Percentiles rank a stretch among this genome's conserved stretches.
phyloP scores from a whole-genome alignment of 2,113 vertebrate genomes.

The Triplophysa siluroides region DNA sequence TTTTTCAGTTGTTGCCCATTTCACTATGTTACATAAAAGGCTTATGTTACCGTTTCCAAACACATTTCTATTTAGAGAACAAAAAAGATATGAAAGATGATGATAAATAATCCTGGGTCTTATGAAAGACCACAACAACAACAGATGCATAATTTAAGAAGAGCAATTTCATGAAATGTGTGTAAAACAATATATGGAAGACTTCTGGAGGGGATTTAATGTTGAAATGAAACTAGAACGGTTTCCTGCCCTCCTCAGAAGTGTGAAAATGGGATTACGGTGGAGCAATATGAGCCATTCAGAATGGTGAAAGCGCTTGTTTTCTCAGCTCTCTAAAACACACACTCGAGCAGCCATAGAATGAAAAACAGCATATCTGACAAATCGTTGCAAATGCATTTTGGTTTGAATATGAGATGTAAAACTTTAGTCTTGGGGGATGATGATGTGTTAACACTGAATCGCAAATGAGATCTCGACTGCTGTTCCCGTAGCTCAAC shows the following conservation, averaged over 20 bases:
- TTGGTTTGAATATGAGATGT: constrained; percentile 16
- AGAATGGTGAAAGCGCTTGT: constrained; percentile 39
- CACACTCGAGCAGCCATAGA: constrained; percentile 34
- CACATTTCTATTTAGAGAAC: not conserved
- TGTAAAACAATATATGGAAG: constrained; percentile 14
- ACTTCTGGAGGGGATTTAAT: constrained; percentile 27
- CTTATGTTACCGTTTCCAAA: not conserved
- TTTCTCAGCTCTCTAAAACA: constrained; percentile 43
- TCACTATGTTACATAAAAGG: not conserved
- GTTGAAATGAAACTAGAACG: constrained; percentile 34
- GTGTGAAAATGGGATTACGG: constrained; percentile 55
- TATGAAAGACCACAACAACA: not conserved
- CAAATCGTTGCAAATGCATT: constrained; percentile 32
- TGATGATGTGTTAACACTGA: constrained; percentile 13
- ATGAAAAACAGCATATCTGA: constrained; percentile 41
- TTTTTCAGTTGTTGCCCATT: constrained; percentile 15
- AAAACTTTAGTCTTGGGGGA: constrained; percentile 41
- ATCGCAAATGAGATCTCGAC: not conserved
- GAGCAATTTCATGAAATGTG: constrained; percentile 27
- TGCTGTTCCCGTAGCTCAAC: too few relatives aligned
- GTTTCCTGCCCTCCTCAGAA: constrained; percentile 42
- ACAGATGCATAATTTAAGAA: constrained; percentile 20
- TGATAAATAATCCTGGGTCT: not conserved
- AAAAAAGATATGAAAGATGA: not conserved
- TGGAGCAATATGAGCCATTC: constrained; percentile 46